A percentile compares a stretch with the other conserved stretches of the same genome.
phyloP scores from a whole-genome alignment of 1,140 invertebrate genomes.

The Cydia splendana region DNA sequence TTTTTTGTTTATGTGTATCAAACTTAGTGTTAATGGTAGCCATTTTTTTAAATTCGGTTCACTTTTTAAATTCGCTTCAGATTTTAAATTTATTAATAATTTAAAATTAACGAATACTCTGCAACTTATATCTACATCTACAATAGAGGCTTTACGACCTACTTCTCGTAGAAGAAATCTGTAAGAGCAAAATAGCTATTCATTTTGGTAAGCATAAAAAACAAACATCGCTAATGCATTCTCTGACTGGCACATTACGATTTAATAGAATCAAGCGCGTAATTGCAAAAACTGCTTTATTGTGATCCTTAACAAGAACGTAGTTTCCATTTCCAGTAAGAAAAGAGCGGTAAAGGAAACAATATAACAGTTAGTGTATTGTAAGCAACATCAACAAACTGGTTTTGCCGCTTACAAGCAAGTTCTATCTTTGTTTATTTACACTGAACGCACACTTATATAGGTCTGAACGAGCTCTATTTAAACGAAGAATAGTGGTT shows the following conservation, averaged over 20 bases:
- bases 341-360: neutral
- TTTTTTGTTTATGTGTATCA: too few relatives aligned
- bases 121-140: too few relatives aligned
- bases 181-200: neutral
- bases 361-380: constrained; percentile 23
- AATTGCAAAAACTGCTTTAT: neutral
- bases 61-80: too few relatives aligned
- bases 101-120: too few relatives aligned
- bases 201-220: neutral
- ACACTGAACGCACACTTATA: neutral
- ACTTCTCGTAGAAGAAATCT: neutral
- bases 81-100: too few relatives aligned
- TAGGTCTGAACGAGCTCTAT: neutral
- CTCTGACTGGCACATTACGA: neutral
- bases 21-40: too few relatives aligned
- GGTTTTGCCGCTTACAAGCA: constrained; percentile 39
- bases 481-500: neutral
- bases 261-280: constrained; percentile 10
- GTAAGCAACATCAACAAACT: constrained; percentile 43
- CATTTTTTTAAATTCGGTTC: too few relatives aligned
- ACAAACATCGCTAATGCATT: too few relatives aligned
- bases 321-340: neutral
- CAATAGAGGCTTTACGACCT: neutral
- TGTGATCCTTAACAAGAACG: neutral
- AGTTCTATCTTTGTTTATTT: constrained; percentile 25